These are phyloP conservation scores for Aspiorhynchus laticeps DNA, from an alignment of 2,113 vertebrate species.

Conservation along the genomic window DNA sequence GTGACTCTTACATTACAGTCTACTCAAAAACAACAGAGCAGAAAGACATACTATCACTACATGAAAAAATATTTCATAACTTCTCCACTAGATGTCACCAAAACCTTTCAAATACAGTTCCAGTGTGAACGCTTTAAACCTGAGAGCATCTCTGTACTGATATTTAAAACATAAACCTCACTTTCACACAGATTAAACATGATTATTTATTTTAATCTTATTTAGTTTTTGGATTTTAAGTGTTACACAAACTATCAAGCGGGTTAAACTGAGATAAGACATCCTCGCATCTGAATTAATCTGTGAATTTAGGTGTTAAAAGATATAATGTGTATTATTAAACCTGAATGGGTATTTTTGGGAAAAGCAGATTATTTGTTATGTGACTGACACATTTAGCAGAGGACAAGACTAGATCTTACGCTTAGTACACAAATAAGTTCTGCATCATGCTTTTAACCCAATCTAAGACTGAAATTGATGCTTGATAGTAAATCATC, in stretches of 20 bases:
- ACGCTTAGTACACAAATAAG: neutral
- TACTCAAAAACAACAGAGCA: neutral
- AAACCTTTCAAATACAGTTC: neutral
- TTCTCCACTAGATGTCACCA: slow-evolving; percentile 31
- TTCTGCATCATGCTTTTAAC: neutral
- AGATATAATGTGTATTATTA: neutral
- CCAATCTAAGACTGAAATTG: neutral
- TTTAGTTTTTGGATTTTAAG: neutral
- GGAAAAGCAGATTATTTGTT: neutral
- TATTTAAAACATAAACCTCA: neutral
- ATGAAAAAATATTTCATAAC: neutral
- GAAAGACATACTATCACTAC: neutral
- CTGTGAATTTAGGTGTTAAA: slow-evolving; percentile 8
- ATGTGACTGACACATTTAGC: neutral
- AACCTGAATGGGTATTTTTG: neutral
- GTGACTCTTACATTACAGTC: neutral
- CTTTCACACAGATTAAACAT: neutral
- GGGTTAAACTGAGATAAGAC: neutral
- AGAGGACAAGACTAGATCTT: neutral
- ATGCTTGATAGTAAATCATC: neutral
- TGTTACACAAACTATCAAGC: neutral
- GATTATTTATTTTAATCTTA: neutral
- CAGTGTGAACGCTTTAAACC: neutral
- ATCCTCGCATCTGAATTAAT: neutral
- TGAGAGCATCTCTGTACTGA: neutral